Conservation (phyloP, 2,888 invertebrate genomes). For the Pachliopta kotzebuea region DNA sequence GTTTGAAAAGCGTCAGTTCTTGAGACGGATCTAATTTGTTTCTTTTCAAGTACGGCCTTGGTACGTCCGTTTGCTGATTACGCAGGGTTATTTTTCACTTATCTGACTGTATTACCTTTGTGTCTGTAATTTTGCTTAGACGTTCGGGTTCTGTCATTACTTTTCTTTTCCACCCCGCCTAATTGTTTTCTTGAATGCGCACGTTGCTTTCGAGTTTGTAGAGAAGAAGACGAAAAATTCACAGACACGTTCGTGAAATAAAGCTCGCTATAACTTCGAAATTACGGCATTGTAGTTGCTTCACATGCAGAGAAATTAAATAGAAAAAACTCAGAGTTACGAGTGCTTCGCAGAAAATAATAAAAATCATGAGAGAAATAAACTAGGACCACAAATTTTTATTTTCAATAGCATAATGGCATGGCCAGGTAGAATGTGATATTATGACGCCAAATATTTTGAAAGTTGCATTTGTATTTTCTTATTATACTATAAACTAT, state of each 20-base stretch:
- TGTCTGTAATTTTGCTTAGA: slow-evolving; percentile 56
- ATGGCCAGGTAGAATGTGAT: slow-evolving; percentile 3
- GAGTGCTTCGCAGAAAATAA: slow-evolving; percentile 21
- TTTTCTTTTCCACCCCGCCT: slow-evolving; percentile 8
- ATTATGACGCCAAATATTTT: background rate
- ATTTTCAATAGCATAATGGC: slow-evolving; percentile 21
- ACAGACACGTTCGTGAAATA: slow-evolving; percentile 6
- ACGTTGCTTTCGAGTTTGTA: slow-evolving; percentile 11
- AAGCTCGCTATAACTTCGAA: slow-evolving; percentile 22
- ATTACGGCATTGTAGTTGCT: slow-evolving; percentile 25
- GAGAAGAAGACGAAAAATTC: background rate
- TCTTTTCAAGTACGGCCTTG: slow-evolving; percentile 68
- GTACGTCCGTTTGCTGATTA: slow-evolving; percentile 59
- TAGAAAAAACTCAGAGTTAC: slow-evolving; percentile 24
- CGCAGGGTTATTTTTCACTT: slow-evolving; percentile 57
- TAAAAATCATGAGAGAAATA: slow-evolving; percentile 25
- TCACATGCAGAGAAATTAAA: slow-evolving; percentile 22
- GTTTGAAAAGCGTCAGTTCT: slow-evolving; percentile 64
- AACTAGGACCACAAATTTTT: slow-evolving; percentile 23
- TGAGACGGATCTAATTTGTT: slow-evolving; percentile 75
- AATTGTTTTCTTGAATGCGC: slow-evolving; percentile 29
- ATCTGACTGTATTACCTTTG: slow-evolving; percentile 49
- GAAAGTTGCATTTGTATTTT: background rate
- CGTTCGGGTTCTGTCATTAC: slow-evolving; percentile 35
- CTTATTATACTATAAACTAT: background rate